A percentile compares a stretch with the other conserved stretches of the same genome.
These are phyloP conservation scores for Drosophila infuscata DNA, from an alignment of 2,888 invertebrate species.

Conservation along the genomic window DNA sequence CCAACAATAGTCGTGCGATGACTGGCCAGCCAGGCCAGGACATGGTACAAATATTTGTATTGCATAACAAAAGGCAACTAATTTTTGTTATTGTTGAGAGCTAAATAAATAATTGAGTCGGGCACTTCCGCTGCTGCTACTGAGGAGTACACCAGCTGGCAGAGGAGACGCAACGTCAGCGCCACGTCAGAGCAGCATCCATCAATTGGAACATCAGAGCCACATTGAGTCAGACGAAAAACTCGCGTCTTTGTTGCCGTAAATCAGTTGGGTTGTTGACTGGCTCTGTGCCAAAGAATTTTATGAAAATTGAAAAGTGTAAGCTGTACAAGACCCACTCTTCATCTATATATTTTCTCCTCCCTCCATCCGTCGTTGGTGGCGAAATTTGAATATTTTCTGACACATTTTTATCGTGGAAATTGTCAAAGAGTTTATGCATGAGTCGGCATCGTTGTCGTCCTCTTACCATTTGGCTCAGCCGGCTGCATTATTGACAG, in stretches of 20 bases:
- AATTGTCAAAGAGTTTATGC: slow-evolving; percentile 78
- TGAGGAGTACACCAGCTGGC: slow-evolving; percentile 16
- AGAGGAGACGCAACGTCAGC: slow-evolving; percentile 26
- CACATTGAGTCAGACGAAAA: slow-evolving; percentile 64
- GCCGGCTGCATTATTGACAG: slow-evolving; percentile 71
- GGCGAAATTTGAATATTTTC: slow-evolving; percentile 71
- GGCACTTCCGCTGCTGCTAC: slow-evolving; percentile 68
- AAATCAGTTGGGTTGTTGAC: slow-evolving; percentile 72
- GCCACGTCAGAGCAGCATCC: slow-evolving; percentile 68
- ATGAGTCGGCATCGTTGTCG: slow-evolving; percentile 24
- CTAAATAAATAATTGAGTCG: slow-evolving; percentile 77
- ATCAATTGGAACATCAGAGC: slow-evolving; percentile 64
- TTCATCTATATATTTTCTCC: background rate
- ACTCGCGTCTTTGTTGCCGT: slow-evolving; percentile 59
- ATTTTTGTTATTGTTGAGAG: slow-evolving; percentile 54
- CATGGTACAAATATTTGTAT: slow-evolving; percentile 63
- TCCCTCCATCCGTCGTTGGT: background rate
- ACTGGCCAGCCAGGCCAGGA: slow-evolving; percentile 35
- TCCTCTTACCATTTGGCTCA: slow-evolving; percentile 39
- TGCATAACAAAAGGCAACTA: slow-evolving; percentile 73
- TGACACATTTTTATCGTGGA: slow-evolving; percentile 77
- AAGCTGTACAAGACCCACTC: slow-evolving; percentile 42
- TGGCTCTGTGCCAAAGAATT: slow-evolving; percentile 71
- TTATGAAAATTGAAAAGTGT: slow-evolving; percentile 78
- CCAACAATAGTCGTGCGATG: slow-evolving; percentile 52